A percentile compares a stretch with the other conserved stretches of the same genome.
These are phyloP conservation scores for Hyalella azteca DNA, from an alignment of 2,888 invertebrate species.

Conservation along the genomic window DNA sequence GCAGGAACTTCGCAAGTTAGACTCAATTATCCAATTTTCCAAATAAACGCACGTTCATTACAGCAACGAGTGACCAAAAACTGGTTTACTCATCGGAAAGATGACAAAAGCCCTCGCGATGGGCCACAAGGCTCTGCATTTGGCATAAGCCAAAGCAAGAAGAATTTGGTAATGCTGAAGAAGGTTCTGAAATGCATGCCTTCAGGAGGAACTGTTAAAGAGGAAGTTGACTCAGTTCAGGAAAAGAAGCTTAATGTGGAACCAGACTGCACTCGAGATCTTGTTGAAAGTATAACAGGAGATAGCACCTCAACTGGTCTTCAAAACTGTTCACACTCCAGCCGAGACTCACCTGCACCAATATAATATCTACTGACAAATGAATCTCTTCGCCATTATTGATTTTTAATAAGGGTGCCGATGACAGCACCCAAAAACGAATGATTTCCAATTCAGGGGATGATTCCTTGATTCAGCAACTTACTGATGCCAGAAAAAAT, in stretches of 20 bases:
- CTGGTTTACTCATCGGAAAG: conserved; percentile 11
- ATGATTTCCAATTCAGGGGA: not conserved
- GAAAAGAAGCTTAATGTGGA: not conserved
- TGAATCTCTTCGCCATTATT: not conserved
- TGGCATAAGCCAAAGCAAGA: conserved; percentile 2
- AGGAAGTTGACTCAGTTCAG: not conserved
- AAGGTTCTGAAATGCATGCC: not conserved
- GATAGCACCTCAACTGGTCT: not conserved
- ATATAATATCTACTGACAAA: not conserved
- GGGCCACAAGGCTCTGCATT: not conserved
- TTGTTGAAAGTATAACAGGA: not conserved
- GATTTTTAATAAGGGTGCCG: not conserved
- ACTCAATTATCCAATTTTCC: too few species aligned
- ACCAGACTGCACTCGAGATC: not conserved
- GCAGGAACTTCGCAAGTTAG: too few species aligned
- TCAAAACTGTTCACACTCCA: not conserved
- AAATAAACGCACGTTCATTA: too few species aligned
- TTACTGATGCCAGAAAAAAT: not conserved
- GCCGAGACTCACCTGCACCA: not conserved
- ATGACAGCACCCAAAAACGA: not conserved
- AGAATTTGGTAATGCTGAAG: conserved; percentile 23
- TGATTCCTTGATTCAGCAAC: not conserved
- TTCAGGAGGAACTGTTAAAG: not conserved
- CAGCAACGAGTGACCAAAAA: too few species aligned
- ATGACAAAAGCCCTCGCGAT: not conserved